Conservation (phyloP, 2,797 vertebrate genomes). For the Ctenopoma kingsleyae region DNA sequence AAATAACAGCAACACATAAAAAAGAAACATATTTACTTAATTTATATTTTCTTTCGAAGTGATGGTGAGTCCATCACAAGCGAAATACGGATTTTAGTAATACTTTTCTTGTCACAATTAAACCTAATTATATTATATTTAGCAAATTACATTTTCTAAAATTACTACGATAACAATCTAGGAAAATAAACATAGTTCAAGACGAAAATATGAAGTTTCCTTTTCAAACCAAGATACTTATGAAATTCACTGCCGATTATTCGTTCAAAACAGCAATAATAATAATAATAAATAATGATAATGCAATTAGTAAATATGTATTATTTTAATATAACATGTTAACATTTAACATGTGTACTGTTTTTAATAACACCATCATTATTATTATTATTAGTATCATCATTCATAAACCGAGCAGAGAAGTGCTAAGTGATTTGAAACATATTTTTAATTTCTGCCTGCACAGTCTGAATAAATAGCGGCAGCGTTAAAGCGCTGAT, state of each 20-base stretch:
- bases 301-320: too few relatives aligned
- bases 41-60: background rate
- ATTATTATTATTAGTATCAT: background rate
- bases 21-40: background rate
- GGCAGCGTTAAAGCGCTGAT: constrained; percentile 15
- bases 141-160: constrained; percentile 6
- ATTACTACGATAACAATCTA: background rate
- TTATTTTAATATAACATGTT: too few relatives aligned
- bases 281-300: background rate
- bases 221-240: constrained; percentile 12
- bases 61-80: background rate
- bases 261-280: constrained; percentile 25
- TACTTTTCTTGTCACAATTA: background rate
- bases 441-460: background rate
- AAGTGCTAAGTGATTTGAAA: background rate
- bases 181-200: background rate
- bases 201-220: background rate
- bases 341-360: too few relatives aligned
- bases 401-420: background rate
- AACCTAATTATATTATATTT: background rate
- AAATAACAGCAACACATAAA: background rate
- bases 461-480: constrained; percentile 10
- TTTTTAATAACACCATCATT: background rate
- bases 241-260: constrained; percentile 11
- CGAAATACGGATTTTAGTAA: background rate